These are phyloP conservation scores for Condylura cristata DNA, from an alignment of 2,113 vertebrate species.

Conservation along the genomic window DNA sequence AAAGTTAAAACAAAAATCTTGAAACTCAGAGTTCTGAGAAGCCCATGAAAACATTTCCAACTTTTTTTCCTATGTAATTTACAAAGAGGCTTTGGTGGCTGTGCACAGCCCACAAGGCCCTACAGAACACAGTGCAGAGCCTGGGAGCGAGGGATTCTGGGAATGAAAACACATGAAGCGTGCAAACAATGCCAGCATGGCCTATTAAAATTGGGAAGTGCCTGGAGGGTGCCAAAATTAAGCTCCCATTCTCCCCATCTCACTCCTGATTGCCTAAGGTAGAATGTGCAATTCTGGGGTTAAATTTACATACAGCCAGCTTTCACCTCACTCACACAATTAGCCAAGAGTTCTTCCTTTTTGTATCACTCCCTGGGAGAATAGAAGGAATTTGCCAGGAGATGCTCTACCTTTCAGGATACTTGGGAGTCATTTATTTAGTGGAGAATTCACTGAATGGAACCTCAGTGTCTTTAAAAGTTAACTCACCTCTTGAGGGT, in stretches of 20 bases:
- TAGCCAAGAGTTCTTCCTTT: not conserved
- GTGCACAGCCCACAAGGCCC: not conserved
- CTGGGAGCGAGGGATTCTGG: constrained; percentile 8
- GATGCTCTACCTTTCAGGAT: not conserved
- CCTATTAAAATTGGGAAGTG: not conserved
- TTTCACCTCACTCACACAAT: not conserved
- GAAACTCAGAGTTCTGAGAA: constrained; percentile 28
- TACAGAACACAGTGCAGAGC: not conserved
- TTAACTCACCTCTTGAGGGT: not conserved
- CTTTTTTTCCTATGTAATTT: not conserved
- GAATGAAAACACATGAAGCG: not conserved
- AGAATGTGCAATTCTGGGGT: not conserved
- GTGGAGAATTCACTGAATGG: not conserved
- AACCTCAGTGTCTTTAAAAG: constrained; percentile 31
- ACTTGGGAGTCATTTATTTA: not conserved
- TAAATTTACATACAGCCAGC: not conserved
- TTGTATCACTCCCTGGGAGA: constrained; percentile 12
- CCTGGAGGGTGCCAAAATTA: not conserved
- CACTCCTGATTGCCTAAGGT: not conserved
- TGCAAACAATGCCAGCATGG: not conserved
- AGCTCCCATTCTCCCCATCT: not conserved
- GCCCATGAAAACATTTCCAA: not conserved
- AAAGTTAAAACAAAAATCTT: not conserved
- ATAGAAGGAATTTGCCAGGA: not conserved
- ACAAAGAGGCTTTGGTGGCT: not conserved